Base-by-base conservation (phyloP, 2,113 vertebrate genomes). In the Callithrix jacchus region DNA sequence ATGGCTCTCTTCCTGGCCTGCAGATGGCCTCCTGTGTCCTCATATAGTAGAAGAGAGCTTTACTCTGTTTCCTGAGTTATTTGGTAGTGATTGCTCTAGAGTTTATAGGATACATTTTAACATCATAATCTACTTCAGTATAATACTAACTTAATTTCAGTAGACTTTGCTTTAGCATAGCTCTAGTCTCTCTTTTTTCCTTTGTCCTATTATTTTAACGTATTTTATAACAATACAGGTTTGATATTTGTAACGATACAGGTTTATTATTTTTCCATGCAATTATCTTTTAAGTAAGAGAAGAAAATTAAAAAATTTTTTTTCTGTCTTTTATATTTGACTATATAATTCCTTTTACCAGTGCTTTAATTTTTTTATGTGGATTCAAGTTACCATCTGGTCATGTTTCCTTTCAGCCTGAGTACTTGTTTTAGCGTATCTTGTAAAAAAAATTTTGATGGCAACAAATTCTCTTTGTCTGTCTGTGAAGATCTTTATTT, bases 221-320 rank as follows among this genome's bases (percentile, higher is more conserved):
- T 30, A 70, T 52, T 93, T 77, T 45, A 90, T 37, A 84, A 64
- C 61, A 61, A 27, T 25, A 92, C 6, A 84, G 12, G 27, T 30
- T 64, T 64, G 30, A 30, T 64, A 64, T 64, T 71, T 87, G 4
- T 13, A 80, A 45, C 27, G 56, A 42, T 54, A 32, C 30, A 6
- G 5, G 61, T 64, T 64, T 27, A 32, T 64, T 64, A 64, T 58
- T 93, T 70, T 70, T 32, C 32, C 21, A 61, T 74, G 49, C 40
- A 68, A 42, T 89, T 89, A n/a, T 96, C 66, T 68, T 68, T n/a
- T 86, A 89, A 89, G n/a, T 58, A 85, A 73, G 40, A 89, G 40
- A 47, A 74, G 52, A 58, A 56, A 79, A 70, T 45, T 45, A 49
- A 85, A 64, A 52, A 11, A 7, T 47, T 58, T 79, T 70, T 89